A percentile compares a stretch with the other conserved stretches of the same genome.
Evolutionary conservation across 2,797 vertebrate genomes (phyloP).

Genomic region (Phylloscopus collybita): DNA sequence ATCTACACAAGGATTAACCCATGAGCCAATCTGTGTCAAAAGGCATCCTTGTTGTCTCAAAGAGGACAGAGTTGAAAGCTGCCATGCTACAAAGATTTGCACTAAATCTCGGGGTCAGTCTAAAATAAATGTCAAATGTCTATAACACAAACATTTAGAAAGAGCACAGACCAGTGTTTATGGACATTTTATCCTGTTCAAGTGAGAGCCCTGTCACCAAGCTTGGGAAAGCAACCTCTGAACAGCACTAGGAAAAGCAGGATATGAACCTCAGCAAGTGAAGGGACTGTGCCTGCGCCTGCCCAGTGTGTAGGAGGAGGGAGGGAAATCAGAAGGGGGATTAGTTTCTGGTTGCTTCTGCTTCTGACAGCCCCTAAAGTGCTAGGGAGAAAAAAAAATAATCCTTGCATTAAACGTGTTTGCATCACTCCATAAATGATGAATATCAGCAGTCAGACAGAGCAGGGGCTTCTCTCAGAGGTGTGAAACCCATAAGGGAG

Average conservation of each 20-base stretch:
- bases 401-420: neutral
- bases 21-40: neutral
- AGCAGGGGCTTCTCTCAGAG: neutral
- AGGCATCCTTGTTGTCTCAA: neutral
- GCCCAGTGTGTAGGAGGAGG: neutral
- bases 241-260: neutral
- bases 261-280: neutral
- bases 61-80: neutral
- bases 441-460: neutral
- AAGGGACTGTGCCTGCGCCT: neutral
- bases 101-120: neutral
- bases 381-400: neutral
- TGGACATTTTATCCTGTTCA: neutral
- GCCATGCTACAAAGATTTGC: neutral
- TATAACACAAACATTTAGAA: neutral
- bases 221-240: neutral
- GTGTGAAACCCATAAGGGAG: fast-evolving
- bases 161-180: neutral
- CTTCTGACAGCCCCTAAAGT: constrained; percentile 1
- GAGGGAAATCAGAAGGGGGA: neutral
- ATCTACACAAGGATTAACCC: constrained; percentile 39
- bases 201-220: neutral
- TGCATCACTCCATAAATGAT: constrained; percentile 33
- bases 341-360: constrained; percentile 6
- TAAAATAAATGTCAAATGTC: constrained; percentile 34